Base-by-base conservation (phyloP, 2,888 invertebrate species). In the Panzeria rudis region DNA sequence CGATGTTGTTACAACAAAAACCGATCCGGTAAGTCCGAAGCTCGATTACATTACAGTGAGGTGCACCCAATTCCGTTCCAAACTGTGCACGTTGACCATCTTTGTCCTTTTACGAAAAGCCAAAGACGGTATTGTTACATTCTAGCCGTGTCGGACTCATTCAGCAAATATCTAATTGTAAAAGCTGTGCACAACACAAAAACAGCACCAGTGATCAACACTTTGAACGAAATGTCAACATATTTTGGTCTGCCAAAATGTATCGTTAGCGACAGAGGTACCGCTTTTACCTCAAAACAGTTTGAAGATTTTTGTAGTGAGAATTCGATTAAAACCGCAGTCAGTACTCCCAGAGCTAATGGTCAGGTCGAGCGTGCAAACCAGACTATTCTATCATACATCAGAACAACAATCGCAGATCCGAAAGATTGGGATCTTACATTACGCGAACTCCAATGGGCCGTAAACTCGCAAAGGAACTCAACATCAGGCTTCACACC, bases 181-280 rank as follows among this genome's bases (percentile, higher is more conserved):
- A 59, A 32, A 5, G n/a, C 59, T 15, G 35, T n/a, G 25, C 59
- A n/a, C 2, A 59, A 29, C 6, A 17, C 35, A 17, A 35, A 35
- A 59, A 35, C 59, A 17, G 17, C 0, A 8, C 32, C 59, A 13
- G 59, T 35, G 7, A 32, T 59, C 32, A 17, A 23, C 41, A 9
- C 41, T 29, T 6, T 66, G n/a, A 66, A 29, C 29, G 47, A 47
- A n/a, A 44, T 66, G 32, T 29, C 2, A 25, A 13, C 11, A 5
- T 66, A 47, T 29, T 66, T 66, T 50, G 44, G 50, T 29, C 66
- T 50, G 3, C 66, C 66, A 3, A 47, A 47, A 32, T 17, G 29
- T 47, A 50, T 66, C 9, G 32, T 47, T 15, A 29, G 17, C 20
- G 66, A 66, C 25, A 29, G 50, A n/a, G 50, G 66, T 8, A 66